Evolutionary conservation across 2,888 invertebrate genomes (phyloP), one percentile per base, ranked within the genome.

Genomic region (Caenorhabditis sinica): DNA sequence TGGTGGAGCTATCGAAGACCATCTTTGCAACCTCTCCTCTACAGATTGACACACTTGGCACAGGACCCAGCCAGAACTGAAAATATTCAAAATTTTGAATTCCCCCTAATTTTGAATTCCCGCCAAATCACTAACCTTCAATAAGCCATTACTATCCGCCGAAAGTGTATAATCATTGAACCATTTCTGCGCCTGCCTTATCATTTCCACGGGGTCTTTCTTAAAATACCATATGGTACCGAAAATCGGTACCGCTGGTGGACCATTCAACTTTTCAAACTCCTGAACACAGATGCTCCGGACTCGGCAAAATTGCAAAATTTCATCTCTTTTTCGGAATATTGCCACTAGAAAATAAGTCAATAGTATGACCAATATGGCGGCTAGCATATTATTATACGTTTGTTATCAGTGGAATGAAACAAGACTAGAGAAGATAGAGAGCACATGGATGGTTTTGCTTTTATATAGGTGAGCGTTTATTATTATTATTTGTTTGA

Each of bases 1-100:
- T 86, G 36, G 86, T 91, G 65, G 90, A 91, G 81, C 92, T 89
- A 53, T 89, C 90, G 40, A 93, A 85, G 30, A 93, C 81, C 40
- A 40, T 5, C 40, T 86, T 86, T 2, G 88, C 88, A 3, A 88
- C 74, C 15, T 87, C 86, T 3, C 87, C 86, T 49, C 76, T 56
- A 15, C 66, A 60, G 0, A 89, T 53, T 0, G 82, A 69, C 2
- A 87, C 82, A 23, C 88, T 69, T 15, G 89, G 90, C 20, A 87
- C 85, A 0, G 90, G 90, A 0, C 89, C 89, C 40, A 89, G 53
- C 89, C 89, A 88, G 13, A 84, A 65, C 79, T 83, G 40, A 61
- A 60, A 61, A 20, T n/a, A n/a, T 20, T 33, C n/a, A 4, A 45
- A 8, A 30, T 66, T 11, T 13, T 43, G 17, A 13, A 15, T 36